Conservation (phyloP, 2,797 vertebrate genomes). For the Lates japonicus region DNA sequence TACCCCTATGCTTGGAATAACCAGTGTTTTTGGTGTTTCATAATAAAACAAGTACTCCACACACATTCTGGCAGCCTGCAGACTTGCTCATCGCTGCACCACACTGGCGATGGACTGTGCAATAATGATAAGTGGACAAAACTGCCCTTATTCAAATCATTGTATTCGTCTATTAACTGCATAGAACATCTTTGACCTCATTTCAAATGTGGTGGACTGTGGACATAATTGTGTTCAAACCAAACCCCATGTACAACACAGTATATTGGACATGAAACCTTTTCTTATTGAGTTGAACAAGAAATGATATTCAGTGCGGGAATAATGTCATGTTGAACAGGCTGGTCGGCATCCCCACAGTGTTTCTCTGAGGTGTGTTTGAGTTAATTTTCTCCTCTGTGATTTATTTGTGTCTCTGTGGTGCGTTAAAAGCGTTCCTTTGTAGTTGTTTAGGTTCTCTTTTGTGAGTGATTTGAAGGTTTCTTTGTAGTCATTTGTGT, state of each 20-base stretch:
- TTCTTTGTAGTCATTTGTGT: too few relatives aligned
- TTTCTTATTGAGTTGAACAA: background rate
- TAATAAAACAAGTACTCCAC: slow-evolving; percentile 85
- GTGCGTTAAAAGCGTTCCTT: too few relatives aligned
- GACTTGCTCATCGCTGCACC: slow-evolving; percentile 56
- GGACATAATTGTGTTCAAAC: slow-evolving; percentile 8
- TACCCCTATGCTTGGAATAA: slow-evolving; percentile 86
- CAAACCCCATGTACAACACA: background rate
- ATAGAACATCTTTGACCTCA: background rate
- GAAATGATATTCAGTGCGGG: background rate
- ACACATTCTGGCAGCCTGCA: slow-evolving; percentile 26
- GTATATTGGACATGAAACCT: background rate
- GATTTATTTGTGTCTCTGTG: too few relatives aligned
- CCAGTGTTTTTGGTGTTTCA: slow-evolving; percentile 90
- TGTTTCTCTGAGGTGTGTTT: too few relatives aligned
- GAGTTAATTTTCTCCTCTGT: too few relatives aligned
- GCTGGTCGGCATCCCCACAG: background rate
- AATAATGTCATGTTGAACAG: background rate
- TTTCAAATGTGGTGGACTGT: background rate
- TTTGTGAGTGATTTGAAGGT: too few relatives aligned
- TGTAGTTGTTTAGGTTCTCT: too few relatives aligned
- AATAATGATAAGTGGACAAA: background rate
- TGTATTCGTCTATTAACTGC: slow-evolving; percentile 51
- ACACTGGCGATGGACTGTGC: slow-evolving; percentile 12
- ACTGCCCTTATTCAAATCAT: slow-evolving; percentile 49